Evolutionary conservation across 2,888 invertebrate genomes (phyloP).

Genomic region (Xiphydria camelus): DNA sequence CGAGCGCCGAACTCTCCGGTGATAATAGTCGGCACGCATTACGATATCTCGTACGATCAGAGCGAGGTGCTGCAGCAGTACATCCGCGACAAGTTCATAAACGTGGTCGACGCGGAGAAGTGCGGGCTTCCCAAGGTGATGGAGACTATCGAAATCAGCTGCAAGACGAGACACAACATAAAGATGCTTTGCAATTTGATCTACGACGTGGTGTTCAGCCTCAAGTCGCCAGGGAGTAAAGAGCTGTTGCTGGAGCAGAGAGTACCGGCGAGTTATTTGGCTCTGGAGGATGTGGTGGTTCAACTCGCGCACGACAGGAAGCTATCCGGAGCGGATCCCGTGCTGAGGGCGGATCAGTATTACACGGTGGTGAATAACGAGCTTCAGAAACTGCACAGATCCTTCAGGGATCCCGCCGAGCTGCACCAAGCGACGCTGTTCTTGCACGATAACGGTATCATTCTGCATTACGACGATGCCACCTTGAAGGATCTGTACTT

Average conservation of each 20-base stretch:
- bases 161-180: conserved; percentile 87
- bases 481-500: conserved; percentile 94
- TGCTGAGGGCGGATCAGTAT: conserved; percentile 81
- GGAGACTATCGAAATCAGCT: conserved; percentile 90
- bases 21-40: conserved; percentile 95
- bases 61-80: conserved; percentile 86
- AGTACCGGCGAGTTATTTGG: conserved; percentile 93
- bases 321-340: conserved; percentile 74
- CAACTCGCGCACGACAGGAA: conserved; percentile 78
- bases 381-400: conserved; percentile 71
- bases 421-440: conserved; percentile 95
- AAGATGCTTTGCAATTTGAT: conserved; percentile 87
- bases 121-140: conserved; percentile 91
- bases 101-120: conserved; percentile 94
- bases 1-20: conserved; percentile 96
- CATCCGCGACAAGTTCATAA: conserved; percentile 86
- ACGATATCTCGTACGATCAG: conserved; percentile 78
- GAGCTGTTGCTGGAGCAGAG: conserved; percentile 89
- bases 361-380: conserved; percentile 51
- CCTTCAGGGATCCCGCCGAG: conserved; percentile 87
- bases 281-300: conserved; percentile 89
- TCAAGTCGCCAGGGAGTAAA: conserved; percentile 88
- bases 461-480: conserved; percentile 93
- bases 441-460: conserved; percentile 95
- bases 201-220: conserved; percentile 90